Percentiles rank a stretch among this genome's conserved stretches.
Conservation (phyloP, 2,113 vertebrate genomes). For the Coryphaenoides rupestris region DNA sequence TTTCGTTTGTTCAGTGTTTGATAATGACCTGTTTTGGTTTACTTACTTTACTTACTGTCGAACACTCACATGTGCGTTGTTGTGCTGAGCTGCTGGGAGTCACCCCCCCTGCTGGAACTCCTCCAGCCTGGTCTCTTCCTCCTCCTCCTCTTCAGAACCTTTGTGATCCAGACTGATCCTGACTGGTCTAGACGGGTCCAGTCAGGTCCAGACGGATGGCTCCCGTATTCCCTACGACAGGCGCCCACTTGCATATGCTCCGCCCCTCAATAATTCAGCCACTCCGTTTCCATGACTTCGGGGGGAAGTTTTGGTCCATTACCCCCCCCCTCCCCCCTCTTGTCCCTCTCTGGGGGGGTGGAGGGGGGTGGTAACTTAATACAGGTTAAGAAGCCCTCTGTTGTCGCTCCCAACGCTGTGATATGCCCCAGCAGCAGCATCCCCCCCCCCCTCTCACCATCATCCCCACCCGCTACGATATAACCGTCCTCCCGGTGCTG, state of each 20-base stretch:
- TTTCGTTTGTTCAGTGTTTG: no score
- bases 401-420: no score
- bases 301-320: constrained; percentile 61
- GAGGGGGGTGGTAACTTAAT: no score
- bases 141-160: not conserved
- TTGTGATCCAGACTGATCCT: not conserved
- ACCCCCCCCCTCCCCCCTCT: constrained; percentile 37
- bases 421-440: no score
- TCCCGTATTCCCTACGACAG: constrained; percentile 45
- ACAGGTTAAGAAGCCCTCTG: no score
- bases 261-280: constrained; percentile 64
- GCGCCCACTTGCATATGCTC: constrained; percentile 47
- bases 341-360: no score
- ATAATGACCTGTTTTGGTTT: no score
- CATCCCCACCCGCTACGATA: no score
- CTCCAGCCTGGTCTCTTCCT: constrained; percentile 21
- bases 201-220: constrained; percentile 46
- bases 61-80: no score
- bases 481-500: no score
- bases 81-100: not conserved
- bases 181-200: constrained; percentile 19
- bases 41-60: not conserved
- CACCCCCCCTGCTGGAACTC: constrained; percentile 1
- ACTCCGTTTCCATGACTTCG: constrained; percentile 56
- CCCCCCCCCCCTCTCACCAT: no score